Base-by-base conservation (phyloP, 1,140 invertebrate species). In the Drosophila pseudoananassae region DNA sequence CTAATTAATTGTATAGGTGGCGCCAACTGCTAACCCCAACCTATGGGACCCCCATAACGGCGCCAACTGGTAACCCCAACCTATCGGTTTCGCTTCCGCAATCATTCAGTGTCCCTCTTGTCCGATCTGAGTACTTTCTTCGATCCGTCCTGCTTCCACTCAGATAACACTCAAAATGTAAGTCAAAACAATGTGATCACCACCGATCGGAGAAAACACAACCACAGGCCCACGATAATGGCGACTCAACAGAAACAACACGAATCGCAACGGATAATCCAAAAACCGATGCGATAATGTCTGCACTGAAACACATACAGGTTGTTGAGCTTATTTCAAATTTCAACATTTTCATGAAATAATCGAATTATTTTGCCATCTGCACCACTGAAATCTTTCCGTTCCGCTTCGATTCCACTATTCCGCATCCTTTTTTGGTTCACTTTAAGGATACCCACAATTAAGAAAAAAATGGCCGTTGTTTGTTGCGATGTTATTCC, bases 401-500 rank as follows among this genome's bases (percentile, higher is more conserved):
- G 20, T 14, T 36, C 33, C 12, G 31, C n/a, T 56, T 17, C 10
- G 12, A 17, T 64, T 46, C 23, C 47, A 61, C 10, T 15, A 20
- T 36, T 29, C 40, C 38, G 40, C 5, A 10, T 31, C 14, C n/a
- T 12, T 43, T 54, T 14, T 14, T 47, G n/a, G 33, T 33, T 23
- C 66, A 38, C 43, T 49, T n/a, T 38, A 23, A 55, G 17, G 33
- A 73, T 72, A 73, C 70, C 69, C 70, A 70, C 70, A 43, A 46
- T 61, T 8, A 45, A 31, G 17, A 60, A 72, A 59, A 58, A 53
- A 33, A 69, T 51, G 14, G 27, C 61, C 43, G 50, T 33, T 40
- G 8, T 27, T 14, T 33, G 23, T 50, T 45, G 38, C 17, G 15
- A 10, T 15, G 43, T 20, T 43, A 5, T 5, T 40, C 25, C 17